A percentile compares a stretch with the other conserved stretches of the same genome.
Evolutionary conservation across 2,113 vertebrate genomes (phyloP).

Genomic region (Symphodus melops): DNA sequence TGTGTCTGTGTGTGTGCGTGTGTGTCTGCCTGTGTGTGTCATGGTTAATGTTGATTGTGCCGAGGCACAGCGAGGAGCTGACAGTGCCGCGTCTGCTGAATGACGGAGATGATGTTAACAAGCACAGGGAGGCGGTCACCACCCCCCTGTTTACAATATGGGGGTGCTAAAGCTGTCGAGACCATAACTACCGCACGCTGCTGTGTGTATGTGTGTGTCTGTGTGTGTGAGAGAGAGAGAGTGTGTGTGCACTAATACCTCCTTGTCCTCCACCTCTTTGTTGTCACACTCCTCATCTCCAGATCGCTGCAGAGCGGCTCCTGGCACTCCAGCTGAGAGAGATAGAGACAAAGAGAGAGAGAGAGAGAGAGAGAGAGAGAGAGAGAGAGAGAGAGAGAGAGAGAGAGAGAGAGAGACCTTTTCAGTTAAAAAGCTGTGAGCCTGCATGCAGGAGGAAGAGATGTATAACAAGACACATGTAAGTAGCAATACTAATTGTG

Average conservation of each 20-base stretch:
- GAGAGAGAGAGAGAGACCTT: conserved; percentile 47
- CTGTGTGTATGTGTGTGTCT: conserved; percentile 33
- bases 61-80: conserved; percentile 81
- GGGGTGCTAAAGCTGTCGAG: conserved; percentile 84
- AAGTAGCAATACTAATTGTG: conserved; percentile 15
- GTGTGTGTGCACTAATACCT: conserved; percentile 59
- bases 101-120: conserved; percentile 88
- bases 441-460: conserved; percentile 13
- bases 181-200: conserved; percentile 75
- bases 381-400: conserved; percentile 60
- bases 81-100: conserved; percentile 82
- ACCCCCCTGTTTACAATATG: conserved; percentile 86
- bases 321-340: conserved; percentile 71
- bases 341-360: conserved; percentile 19
- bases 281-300: conserved; percentile 74
- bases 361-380: conserved; percentile 31
- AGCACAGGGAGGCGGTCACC: conserved; percentile 82
- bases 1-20: conserved; percentile 17
- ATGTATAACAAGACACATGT: conserved; percentile 23
- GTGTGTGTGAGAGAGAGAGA: conserved; percentile 27
- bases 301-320: conserved; percentile 54
- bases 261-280: conserved; percentile 73
- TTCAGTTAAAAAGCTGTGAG: conserved; percentile 38
- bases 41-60: conserved; percentile 87
- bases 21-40: conserved; percentile 63